Evolutionary conservation across 2,888 invertebrate genomes (phyloP).

Genomic region (Phyllotreta striolata): DNA sequence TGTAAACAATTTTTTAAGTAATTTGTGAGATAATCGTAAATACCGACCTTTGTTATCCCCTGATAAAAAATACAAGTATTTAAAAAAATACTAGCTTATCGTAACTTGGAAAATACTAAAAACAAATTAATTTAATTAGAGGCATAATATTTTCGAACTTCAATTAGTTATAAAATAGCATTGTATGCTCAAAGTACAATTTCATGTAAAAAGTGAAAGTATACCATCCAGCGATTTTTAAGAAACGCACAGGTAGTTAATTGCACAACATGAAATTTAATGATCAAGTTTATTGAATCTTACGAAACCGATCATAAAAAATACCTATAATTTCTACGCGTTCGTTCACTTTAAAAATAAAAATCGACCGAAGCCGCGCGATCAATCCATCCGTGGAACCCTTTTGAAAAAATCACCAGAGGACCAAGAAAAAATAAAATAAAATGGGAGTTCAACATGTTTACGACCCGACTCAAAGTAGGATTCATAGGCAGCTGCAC

Average conservation of each 20-base stretch:
- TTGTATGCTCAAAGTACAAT: too few relatives aligned
- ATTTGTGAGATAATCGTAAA: too few relatives aligned
- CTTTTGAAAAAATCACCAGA: constrained; percentile 2
- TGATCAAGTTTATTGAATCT: constrained; percentile 4
- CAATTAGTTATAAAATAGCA: too few relatives aligned
- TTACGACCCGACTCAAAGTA: constrained; percentile 7
- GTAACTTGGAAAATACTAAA: too few relatives aligned
- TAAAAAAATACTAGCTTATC: too few relatives aligned
- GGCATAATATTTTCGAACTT: too few relatives aligned
- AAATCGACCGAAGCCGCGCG: not conserved
- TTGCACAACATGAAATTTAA: constrained; percentile 4
- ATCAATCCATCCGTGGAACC: constrained; percentile 13
- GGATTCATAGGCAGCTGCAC: constrained; percentile 19
- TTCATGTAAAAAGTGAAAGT: constrained; percentile 12
- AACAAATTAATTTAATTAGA: too few relatives aligned
- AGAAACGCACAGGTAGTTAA: not conserved
- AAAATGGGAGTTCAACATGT: constrained; percentile 3
- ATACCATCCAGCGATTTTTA: not conserved
- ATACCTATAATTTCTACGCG: not conserved
- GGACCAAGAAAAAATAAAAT: constrained; percentile 5
- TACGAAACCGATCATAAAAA: not conserved
- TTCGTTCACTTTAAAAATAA: not conserved
- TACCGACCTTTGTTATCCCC: too few relatives aligned
- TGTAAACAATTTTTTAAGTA: too few relatives aligned
- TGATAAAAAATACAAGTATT: too few relatives aligned